Conservation (phyloP, 2,797 vertebrate genomes). For the Fistularia tabacaria region DNA sequence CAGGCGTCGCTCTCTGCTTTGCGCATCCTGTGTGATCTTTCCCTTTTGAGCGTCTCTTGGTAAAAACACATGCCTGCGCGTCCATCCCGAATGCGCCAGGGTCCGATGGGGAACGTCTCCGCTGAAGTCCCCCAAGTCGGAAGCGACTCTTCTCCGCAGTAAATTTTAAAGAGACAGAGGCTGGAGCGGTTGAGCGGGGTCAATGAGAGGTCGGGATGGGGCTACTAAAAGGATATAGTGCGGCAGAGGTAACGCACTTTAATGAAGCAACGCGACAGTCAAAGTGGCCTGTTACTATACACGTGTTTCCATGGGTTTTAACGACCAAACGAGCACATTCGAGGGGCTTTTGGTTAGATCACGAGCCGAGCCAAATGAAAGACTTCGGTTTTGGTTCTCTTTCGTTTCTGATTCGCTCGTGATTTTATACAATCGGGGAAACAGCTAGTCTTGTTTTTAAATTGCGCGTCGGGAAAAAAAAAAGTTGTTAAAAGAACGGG, state of each 20-base stretch:
- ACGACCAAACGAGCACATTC: slow-evolving; percentile 17
- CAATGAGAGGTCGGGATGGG: slow-evolving; percentile 84
- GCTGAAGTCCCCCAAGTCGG: slow-evolving; percentile 67
- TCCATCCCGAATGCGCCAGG: slow-evolving; percentile 5
- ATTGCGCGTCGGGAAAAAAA: too few species aligned
- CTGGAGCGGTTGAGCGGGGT: slow-evolving; percentile 82
- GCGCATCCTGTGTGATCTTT: slow-evolving; percentile 37
- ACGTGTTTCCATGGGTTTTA: slow-evolving; percentile 37
- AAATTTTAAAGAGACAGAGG: slow-evolving; percentile 88
- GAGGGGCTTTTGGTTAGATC: slow-evolving; percentile 6
- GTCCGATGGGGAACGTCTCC: slow-evolving; percentile 35
- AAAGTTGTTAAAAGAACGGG: too few species aligned
- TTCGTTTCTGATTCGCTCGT: too few species aligned
- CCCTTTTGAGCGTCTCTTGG: slow-evolving; percentile 71
- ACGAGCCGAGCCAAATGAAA: background rate
- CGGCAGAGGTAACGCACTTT: slow-evolving; percentile 61
- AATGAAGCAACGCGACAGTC: slow-evolving; percentile 52
- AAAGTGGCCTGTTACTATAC: slow-evolving; percentile 26
- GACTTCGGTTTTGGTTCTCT: too few species aligned
- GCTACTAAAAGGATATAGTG: slow-evolving; percentile 74
- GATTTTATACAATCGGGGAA: too few species aligned
- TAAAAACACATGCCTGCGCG: slow-evolving; percentile 66
- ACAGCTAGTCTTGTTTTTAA: too few species aligned
- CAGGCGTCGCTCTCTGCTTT: slow-evolving; percentile 38
- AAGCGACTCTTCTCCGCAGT: slow-evolving; percentile 78